Base-by-base conservation (phyloP, 1,140 invertebrate genomes). In the Drosophila kurseongensis region DNA sequence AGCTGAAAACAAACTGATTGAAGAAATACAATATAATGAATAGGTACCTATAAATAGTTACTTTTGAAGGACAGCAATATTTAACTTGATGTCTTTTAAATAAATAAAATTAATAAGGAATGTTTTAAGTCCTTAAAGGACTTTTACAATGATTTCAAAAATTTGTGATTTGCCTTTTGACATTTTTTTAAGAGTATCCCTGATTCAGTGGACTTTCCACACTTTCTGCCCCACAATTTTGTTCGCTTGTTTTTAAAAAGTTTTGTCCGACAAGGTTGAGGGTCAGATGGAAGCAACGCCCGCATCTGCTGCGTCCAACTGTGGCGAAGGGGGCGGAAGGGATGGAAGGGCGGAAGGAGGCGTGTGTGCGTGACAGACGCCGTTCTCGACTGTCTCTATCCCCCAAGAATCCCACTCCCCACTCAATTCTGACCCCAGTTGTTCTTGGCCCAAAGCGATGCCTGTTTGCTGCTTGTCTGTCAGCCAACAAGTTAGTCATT, bases 401-500 rank as follows among this genome's bases (percentile, higher is more conserved):
- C 48, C 36, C 42, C 35, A 23, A 35, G 35, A 14, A 0, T 14
- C 29, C 48, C 29, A 27, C 52, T 47, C 29, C 35, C 41, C 5
- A 29, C n/a, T 47, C 51, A 18, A 59, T 73, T 59, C 45, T 65
- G 56, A 57, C 55, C 63, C 32, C 38, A 59, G 14, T 52, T 45
- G 58, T 48, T 52, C 51, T 27, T 54, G 65, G 65, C 65, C 67
- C 44, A 50, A 69, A 68, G 67, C 67, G 65, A 41, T 71, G 67
- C 65, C 67, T 69, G 65, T 69, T 71, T 71, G 67, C 52, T 63
- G 78, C 40, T 77, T 61, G 62, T 54, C 74, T 80, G 78, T 78
- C 78, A 75, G 75, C 78, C 78, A 86, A 86, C 83, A 86, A 86
- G 82, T 82, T 88, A 86, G 82, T 82, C 82, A 86, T 86, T 86